Evolutionary conservation across 2,888 invertebrate species (phyloP), one percentile per base, ranked within the genome.

Genomic region (Griposia aprilina): DNA sequence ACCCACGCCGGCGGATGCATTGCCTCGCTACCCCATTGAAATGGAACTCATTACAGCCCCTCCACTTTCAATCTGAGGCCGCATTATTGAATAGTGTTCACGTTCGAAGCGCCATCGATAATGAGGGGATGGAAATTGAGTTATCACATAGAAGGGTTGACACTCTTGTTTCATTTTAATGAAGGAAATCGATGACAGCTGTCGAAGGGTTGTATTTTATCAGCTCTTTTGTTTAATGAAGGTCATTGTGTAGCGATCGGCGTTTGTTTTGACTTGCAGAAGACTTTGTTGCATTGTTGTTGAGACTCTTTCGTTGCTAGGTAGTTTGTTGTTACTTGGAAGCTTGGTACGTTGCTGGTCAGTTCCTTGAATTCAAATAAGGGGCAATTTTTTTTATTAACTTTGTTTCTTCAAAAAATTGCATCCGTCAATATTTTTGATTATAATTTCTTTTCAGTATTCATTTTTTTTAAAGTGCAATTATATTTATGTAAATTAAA

Each of bases 51-150:
- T 81, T 85, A 68, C 71, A 70, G 7, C 15, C 59, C 45, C 62
- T 36, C 48, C 60, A 45, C 23, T 55, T 80, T 85, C 80, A 72
- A 80, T 73, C 67, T 48, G 13, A 55, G 26, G 17, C 68, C 20
- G 59, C 65, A 80, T 85, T 83, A 84, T 82, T 84, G 76, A 86
- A 80, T 80, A 75, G 82, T 76, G 74, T 67, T 83, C 70, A 50
- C 45, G 79, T 52, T 74, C 48, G 17, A 65, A 83, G 74, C 69
- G 62, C 59, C 41, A 30, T 17, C 36, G 69, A 86, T 85, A 81
- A 86, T 81, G 73, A 83, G 62, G 36, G 57, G 15, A 10, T 69
- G 73, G 65, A 70, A 85, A 83, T 85, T 52, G 83, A 74, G 75
- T 83, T 80, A 72, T 71, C 79, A 76, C 52, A 20, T 76, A 13